Percentiles rank a stretch among this genome's conserved stretches.
Conservation (phyloP, 2,113 vertebrate species). For the Crotophaga sulcirostris region DNA sequence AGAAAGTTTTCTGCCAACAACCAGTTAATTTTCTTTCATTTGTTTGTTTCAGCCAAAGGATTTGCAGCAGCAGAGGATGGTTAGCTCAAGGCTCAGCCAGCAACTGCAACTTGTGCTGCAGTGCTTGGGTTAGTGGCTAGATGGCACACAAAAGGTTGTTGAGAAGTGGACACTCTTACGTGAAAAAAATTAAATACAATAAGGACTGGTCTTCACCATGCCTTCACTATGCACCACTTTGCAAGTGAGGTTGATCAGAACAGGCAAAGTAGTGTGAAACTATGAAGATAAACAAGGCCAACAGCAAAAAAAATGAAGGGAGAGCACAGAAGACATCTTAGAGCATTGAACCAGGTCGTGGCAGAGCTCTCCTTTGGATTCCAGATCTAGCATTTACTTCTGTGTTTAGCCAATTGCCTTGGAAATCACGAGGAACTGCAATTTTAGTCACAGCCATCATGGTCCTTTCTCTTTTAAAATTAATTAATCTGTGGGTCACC, state of each 20-base stretch:
- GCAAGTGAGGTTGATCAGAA: not conserved
- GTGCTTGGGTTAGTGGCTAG: not conserved
- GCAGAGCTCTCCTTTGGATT: not conserved
- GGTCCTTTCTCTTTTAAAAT: not conserved
- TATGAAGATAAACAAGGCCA: not conserved
- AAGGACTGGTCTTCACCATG: not conserved
- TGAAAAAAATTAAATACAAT: not conserved
- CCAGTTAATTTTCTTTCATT: not conserved
- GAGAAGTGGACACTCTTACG: not conserved
- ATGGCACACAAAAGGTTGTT: not conserved
- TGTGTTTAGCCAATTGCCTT: not conserved
- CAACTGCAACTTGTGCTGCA: fast-evolving
- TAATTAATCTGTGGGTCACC: not conserved
- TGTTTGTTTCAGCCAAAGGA: not conserved
- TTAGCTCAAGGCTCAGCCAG: not conserved
- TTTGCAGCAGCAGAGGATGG: not conserved
- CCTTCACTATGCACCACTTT: not conserved
- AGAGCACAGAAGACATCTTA: not conserved
- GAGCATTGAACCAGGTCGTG: no score
- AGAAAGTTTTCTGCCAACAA: not conserved
- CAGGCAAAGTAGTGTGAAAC: not conserved
- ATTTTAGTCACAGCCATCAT: not conserved
- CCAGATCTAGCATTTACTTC: fast-evolving
- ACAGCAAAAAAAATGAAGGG: not conserved
- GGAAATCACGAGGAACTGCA: not conserved